Base-by-base conservation (phyloP, 2,888 invertebrate genomes). In the Mythimna vitellina region DNA sequence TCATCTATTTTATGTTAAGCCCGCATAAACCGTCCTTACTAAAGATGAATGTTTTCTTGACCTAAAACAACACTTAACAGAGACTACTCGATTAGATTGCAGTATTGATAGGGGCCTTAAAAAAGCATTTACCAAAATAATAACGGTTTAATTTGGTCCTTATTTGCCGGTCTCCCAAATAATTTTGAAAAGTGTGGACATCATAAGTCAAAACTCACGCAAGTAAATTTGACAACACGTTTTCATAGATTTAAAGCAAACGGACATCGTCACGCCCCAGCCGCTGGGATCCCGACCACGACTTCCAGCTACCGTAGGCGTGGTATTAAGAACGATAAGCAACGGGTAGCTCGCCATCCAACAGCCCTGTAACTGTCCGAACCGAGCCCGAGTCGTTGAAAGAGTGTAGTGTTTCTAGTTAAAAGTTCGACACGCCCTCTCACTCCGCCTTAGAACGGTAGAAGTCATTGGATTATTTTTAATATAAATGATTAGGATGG, bases 21-120 rank as follows among this genome's bases (percentile, higher is more conserved):
- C 56, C 49, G 46, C 66, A 76, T 75, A 9, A 14, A 22, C 4
- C 29, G 5, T 0, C 20, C 20, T 46, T n/a, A 22, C 54, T 65
- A 12, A 32, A 51, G 6, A 49, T n/a, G 29, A 54, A 38, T n/a
- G 10, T 42, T 32, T 12, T 10, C 22, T 38, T 75, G 1, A 46
- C 17, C 22, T 22, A 2, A 64, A 72, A 14, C 20, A 38, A 35
- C 3, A n/a, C 65, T 64, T 25, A 38, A 5, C 17, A n/a, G 4
- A 46, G 7, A 54, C 35, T 1, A n/a, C 10, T 42, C 1, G 20
- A 62, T n/a, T 29, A 20, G 7, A 42, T 42, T 32, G 9, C 29
- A 49, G 42, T 20, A 6, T 25, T 56, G n/a, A 35, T 73, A 60
- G 14, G 29, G 10, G n/a, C 9, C 17, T 53, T 68, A 68, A 38